Base-by-base conservation (phyloP, 2,113 vertebrate species). In the Lepisosteus oculatus region DNA sequence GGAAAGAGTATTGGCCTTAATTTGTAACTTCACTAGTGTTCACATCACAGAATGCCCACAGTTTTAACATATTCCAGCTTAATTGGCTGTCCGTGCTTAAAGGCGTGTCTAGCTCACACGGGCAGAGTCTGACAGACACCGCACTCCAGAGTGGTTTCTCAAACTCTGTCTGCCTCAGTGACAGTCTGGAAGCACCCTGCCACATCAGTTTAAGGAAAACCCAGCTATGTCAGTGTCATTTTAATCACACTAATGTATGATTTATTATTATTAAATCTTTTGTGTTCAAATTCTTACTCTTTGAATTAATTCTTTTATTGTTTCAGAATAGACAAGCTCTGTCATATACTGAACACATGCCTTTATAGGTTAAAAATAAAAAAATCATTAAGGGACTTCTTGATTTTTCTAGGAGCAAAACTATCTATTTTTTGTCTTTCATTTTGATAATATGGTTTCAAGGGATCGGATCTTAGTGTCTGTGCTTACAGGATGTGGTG, bases 11-110 rank as follows among this genome's bases (percentile, higher is more conserved):
- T 55, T 62, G 56, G 65, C 70, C 71, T 74, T 76, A 77, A 79
- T 76, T 79, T 79, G 74, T 80, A 79, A 83, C 81, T 78, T 79
- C 81, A 67, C 78, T 79, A 82, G 78, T 80, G 78, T 69, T 81
- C 55, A 79, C 75, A 79, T 86, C 84, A 69, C 47, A n/a, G 57
- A 15, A 8, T 65, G 72, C 47, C 72, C 72, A 47, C 51, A 51
- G 17, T 67, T 45, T 56, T 29, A 80, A 78, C 74, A 70, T 70
- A 62, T 70, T 70, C 62, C 69, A 70, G n/a, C 43, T 74, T 77
- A 79, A 81, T 76, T 81, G 77, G 81, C 78, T 47, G 75, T 75
- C 78, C 67, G 47, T 67, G 71, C 62, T 73, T 69, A 45, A 65
- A 62, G 78, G 73, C 78, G 69, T 78, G 73, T 79, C 77, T 79